phyloP scores from a whole-genome alignment of 2,113 vertebrate species.

The Pantherophis guttatus region DNA sequence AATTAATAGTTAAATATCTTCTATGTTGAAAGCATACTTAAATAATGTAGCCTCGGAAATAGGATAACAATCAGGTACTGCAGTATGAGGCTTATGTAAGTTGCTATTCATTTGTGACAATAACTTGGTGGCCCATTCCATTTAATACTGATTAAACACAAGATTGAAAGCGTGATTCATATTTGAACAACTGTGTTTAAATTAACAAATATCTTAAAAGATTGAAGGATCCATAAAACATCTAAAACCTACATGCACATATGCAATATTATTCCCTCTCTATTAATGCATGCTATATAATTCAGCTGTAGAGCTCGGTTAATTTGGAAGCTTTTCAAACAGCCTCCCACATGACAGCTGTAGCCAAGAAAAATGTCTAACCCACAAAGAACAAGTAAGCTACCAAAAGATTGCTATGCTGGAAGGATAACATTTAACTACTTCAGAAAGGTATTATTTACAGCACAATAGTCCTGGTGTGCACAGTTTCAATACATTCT shows the following conservation, averaged over 20 bases:
- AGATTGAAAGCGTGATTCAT: background rate
- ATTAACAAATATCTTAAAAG: background rate
- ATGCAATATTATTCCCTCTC: background rate
- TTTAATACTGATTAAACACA: background rate
- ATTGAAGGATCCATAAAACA: background rate
- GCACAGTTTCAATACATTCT: background rate
- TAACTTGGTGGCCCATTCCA: background rate
- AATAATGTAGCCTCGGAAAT: background rate
- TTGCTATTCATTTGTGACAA: background rate
- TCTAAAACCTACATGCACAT: background rate
- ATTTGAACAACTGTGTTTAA: background rate
- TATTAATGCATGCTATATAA: background rate
- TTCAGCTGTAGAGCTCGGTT: background rate
- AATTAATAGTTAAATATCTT: background rate
- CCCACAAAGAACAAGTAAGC: background rate
- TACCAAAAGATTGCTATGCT: background rate
- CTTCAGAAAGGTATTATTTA: background rate
- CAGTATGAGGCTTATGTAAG: background rate
- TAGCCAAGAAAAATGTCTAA: background rate
- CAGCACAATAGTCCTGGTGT: background rate
- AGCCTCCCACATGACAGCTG: background rate
- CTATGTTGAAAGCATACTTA: background rate
- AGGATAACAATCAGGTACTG: background rate
- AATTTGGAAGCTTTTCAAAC: background rate
- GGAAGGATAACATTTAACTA: background rate